Evolutionary conservation across 2,888 invertebrate species (phyloP).

Genomic region (Choristoneura rosaceana): DNA sequence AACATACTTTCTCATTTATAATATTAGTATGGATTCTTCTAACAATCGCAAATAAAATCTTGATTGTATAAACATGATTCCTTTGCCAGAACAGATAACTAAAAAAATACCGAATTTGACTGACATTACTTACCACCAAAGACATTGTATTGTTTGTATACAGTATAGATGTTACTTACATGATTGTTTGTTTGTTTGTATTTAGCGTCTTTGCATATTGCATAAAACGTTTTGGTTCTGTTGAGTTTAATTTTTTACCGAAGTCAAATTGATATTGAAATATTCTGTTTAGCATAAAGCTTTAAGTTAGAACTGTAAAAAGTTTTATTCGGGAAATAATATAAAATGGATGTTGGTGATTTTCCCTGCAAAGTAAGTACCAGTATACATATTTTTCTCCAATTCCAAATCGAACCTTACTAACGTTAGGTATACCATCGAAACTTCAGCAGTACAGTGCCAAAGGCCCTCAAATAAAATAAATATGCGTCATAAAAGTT

Average conservation of each 20-base stretch:
- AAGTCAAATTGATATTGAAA: neutral
- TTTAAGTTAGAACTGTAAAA: neutral
- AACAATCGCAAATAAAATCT: no score
- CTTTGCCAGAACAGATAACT: neutral
- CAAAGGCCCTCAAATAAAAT: neutral
- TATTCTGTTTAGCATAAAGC: neutral
- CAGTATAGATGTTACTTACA: neutral
- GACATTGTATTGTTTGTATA: neutral
- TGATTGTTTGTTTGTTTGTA: conserved; percentile 8
- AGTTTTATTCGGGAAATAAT: neutral
- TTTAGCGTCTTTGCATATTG: neutral
- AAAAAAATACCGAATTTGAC: no score
- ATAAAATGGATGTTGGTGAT: conserved; percentile 5
- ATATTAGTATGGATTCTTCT: no score
- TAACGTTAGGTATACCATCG: no score
- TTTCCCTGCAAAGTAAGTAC: neutral
- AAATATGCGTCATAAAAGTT: neutral
- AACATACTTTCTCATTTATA: no score
- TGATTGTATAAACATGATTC: neutral
- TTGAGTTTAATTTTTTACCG: neutral
- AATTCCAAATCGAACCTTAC: no score
- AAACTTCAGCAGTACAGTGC: neutral
- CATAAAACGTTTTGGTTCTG: neutral
- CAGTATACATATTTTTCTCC: no score
- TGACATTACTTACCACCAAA: neutral